Percentiles rank a stretch among this genome's conserved stretches.
These are phyloP conservation scores for Lepidotrigona ventralis DNA, from an alignment of 1,140 invertebrate species.

Conservation along the genomic window DNA sequence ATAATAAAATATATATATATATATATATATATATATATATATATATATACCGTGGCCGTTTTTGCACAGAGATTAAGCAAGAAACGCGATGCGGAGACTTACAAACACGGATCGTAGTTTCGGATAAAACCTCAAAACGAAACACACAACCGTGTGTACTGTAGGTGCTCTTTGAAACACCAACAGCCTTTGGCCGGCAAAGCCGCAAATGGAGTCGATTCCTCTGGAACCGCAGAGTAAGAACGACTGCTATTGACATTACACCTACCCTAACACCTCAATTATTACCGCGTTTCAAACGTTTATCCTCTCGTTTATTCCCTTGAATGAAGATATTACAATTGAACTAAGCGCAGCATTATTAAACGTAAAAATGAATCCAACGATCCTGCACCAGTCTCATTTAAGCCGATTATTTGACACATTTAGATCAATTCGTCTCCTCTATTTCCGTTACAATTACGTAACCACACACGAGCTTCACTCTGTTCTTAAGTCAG, in stretches of 20 bases:
- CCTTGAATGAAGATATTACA: not conserved
- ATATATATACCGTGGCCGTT: not conserved
- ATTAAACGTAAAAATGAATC: not conserved
- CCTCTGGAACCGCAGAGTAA: constrained; percentile 22
- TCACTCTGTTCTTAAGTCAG: not conserved
- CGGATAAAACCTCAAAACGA: constrained; percentile 11
- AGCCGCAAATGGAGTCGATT: constrained; percentile 30
- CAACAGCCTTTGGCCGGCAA: not conserved
- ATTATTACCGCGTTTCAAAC: constrained; percentile 11
- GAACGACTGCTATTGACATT: constrained; percentile 22
- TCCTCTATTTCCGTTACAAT: not conserved
- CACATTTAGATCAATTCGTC: not conserved
- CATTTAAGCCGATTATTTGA: not conserved
- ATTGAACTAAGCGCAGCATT: not conserved
- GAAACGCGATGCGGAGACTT: not conserved
- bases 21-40: too few species aligned
- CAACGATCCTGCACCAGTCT: not conserved
- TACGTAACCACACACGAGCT: not conserved
- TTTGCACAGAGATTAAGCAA: not conserved
- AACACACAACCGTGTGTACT: not conserved
- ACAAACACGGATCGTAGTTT: not conserved
- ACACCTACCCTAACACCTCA: not conserved
- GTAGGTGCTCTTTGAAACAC: not conserved
- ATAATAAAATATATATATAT: too few species aligned
- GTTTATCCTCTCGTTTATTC: constrained; percentile 4